Conservation (phyloP, 2,113 vertebrate species). For the Pteruthius melanotis region DNA sequence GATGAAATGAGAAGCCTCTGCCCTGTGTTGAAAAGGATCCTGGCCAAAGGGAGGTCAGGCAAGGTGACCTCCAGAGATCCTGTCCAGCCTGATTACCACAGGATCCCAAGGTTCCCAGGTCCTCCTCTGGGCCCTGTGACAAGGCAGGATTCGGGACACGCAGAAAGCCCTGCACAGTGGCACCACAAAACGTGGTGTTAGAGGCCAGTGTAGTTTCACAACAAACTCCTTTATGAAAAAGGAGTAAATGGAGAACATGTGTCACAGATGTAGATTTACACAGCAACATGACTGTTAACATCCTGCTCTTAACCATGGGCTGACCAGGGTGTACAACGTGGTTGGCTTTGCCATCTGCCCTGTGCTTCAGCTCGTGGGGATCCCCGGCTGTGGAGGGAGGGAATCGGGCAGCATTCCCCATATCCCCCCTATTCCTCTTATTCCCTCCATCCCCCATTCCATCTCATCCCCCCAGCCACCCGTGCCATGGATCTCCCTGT, state of each 20-base stretch:
- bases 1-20: not conserved
- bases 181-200: not conserved
- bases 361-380: not conserved
- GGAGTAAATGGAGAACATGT: not conserved
- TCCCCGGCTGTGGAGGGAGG: not conserved
- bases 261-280: not conserved
- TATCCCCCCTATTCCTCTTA: accelerated
- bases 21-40: not conserved
- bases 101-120: not conserved
- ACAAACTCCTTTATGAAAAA: not conserved
- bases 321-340: accelerated
- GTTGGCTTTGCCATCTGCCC: not conserved
- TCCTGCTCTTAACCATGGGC: not conserved
- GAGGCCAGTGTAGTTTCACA: not conserved
- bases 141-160: accelerated
- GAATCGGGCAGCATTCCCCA: accelerated
- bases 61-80: not conserved
- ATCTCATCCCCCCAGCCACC: accelerated
- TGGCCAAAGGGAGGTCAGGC: not conserved
- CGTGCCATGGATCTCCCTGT: accelerated
- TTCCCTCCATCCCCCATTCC: too few relatives aligned
- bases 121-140: not conserved
- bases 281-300: accelerated
- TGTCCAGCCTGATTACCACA: not conserved
- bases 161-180: not conserved